Base-by-base conservation (phyloP, 2,113 vertebrate species). In the Bubalus kerabau region DNA sequence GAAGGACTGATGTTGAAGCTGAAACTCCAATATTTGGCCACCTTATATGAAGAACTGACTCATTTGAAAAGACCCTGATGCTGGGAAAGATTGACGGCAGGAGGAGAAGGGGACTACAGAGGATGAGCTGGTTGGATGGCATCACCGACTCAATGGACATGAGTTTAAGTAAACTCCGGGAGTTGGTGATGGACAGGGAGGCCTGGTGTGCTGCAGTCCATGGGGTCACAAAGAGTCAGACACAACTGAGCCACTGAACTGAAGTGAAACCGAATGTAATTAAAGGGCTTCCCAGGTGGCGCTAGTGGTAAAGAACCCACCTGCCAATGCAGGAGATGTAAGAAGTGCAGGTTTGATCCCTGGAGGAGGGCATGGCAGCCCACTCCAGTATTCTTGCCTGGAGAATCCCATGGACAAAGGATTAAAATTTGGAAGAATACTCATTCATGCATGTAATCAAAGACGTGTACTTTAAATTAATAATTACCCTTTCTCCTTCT, bases 131-230 rank as follows among this genome's bases (percentile, higher is more conserved):
- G 19, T 21, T 36, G n/a, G 5, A 71, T 71, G 67, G 67, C 10
- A 23, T 12, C 67, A 71, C 19, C 5, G 2, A 40, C n/a, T 71
- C n/a, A 36, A 36, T 23, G 67, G n/a, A 40, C 19, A 40, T 71
- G n/a, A 2, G n/a, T 71, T 71, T 71, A 36, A 71, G n/a, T 71
- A 21, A 40, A 71, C 10, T 40, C n/a, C 0, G 19, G n/a, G 19
- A 71, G 64, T 21, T 36, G n/a, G 64, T 71, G 9, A 71, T 71
- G 9, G 64, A 40, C 67, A 71, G 67, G n/a, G 19, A 71, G 67
- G 67, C 67, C n/a, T 71, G 67, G 19, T 6, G 19, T 23, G n/a
- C 67, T 71, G 67, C 5, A 23, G 19, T 40, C n/a, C n/a, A 23
- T 40, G n/a, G n/a, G n/a, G 19, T 71, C 1, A 0, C n/a, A 40